Base-by-base conservation (phyloP, 2,888 invertebrate species). In the Octodonta nipae region DNA sequence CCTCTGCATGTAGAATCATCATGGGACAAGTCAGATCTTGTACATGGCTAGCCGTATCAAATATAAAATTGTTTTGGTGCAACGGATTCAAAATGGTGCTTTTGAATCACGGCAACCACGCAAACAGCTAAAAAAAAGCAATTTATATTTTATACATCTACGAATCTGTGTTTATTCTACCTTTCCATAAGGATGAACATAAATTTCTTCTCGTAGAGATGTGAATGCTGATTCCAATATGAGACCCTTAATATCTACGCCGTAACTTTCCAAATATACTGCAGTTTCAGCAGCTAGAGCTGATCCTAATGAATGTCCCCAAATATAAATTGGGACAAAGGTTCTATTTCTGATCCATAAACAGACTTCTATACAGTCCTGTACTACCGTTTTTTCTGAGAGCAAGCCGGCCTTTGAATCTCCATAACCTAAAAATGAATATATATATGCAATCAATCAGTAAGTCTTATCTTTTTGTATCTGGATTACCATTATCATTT, bases 1-100 rank as follows among this genome's bases (percentile, higher is more conserved):
- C 92, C 60, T 81, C 77, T 0, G 93, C 89, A 64, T 93, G 93
- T 15, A 95, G 64, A 44, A 95, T 86, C 50, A 92, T 67, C 15
- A 92, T 67, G 0, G 92, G 87, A 45, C 81, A 71, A 7, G 68
- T 57, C 17, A 73, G 70, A 33, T 68, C 65, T 4, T 60, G 56
- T 27, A 87, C 68, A 53, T 86, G 75, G 40, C 65, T 64, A 55
- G 88, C 87, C 3, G 83, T 84, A 43, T 76, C 72, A 63, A 93
- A 93, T 32, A 71, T 66, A 38, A 89, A 70, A 29, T 77, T 74
- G 51, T 80, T 78, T 5, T 66, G 60, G 20, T 71, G 67, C 60
- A 93, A 76, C 1, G 91, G 85, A 6, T 75, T 65, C 1, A 87
- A 70, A 53, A 93, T 78, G 8, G 80, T 70, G 43, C 66, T 66